Evolutionary conservation across 2,888 invertebrate species (phyloP).

Genomic region (Parochlus steinenii): DNA sequence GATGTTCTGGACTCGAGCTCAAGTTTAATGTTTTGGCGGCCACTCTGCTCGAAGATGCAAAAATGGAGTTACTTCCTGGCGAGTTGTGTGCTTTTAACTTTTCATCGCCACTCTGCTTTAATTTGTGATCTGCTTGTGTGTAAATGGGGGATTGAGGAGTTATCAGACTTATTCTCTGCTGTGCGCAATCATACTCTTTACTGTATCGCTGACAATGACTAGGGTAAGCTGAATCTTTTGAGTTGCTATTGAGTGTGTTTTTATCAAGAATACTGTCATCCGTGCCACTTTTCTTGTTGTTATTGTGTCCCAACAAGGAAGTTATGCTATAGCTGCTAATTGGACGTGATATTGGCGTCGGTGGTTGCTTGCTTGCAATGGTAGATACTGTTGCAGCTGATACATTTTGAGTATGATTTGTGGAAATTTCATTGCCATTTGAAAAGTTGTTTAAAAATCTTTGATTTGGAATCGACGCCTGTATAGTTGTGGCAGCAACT

Average conservation of each 20-base stretch:
- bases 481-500: too few species aligned
- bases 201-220: slow-evolving; percentile 29
- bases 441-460: too few species aligned
- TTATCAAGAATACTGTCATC: slow-evolving; percentile 18
- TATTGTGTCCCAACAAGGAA: slow-evolving; percentile 45
- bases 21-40: too few species aligned
- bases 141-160: slow-evolving; percentile 1
- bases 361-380: slow-evolving; percentile 10
- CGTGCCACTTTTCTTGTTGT: slow-evolving; percentile 15
- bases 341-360: slow-evolving; percentile 23
- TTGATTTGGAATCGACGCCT: slow-evolving; percentile 1
- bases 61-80: slow-evolving; percentile 5
- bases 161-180: slow-evolving; percentile 10
- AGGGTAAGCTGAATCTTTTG: slow-evolving; percentile 19
- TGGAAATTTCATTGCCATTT: too few species aligned
- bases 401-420: neutral
- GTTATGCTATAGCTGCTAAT: slow-evolving; percentile 73
- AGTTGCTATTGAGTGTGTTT: slow-evolving; percentile 18
- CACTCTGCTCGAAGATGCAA: slow-evolving; percentile 13
- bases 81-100: slow-evolving; percentile 5
- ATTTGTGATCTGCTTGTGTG: slow-evolving; percentile 2
- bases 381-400: neutral
- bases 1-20: slow-evolving; percentile 16
- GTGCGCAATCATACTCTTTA: slow-evolving; percentile 22
- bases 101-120: neutral